Percentiles rank a stretch among this genome's conserved stretches.
These are phyloP conservation scores for Nowickia ferox DNA, from an alignment of 2,888 invertebrate genomes.

Conservation along the genomic window DNA sequence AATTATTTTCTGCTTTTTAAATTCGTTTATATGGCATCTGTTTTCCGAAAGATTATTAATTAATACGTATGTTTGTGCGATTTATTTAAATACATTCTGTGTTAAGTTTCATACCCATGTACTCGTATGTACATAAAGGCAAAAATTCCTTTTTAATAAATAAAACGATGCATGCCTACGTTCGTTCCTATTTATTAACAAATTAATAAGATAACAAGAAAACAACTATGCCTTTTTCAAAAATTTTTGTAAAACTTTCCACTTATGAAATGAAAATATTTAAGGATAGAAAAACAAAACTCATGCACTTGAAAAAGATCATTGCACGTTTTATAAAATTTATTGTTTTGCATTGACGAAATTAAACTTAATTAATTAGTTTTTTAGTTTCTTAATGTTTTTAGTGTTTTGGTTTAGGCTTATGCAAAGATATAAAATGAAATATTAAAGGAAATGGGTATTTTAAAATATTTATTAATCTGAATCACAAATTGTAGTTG, in stretches of 20 bases:
- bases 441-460: constrained; percentile 25
- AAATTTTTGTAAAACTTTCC: background rate
- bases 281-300: background rate
- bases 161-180: background rate
- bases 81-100: background rate
- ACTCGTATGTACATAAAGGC: too few species aligned
- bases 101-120: background rate
- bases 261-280: constrained; percentile 1
- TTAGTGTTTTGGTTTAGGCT: constrained; percentile 5
- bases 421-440: background rate
- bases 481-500: background rate
- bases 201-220: constrained; percentile 4
- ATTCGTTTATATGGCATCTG: constrained; percentile 17
- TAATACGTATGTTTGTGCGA: background rate
- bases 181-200: background rate
- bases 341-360: constrained; percentile 16
- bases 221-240: background rate
- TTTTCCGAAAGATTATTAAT: constrained; percentile 13
- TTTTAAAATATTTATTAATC: constrained; percentile 5
- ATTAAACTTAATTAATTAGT: background rate
- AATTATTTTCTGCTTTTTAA: constrained; percentile 4
- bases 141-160: constrained; percentile 2
- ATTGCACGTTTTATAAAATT: constrained; percentile 16
- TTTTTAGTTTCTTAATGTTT: constrained; percentile 1
- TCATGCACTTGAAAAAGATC: constrained; percentile 6